Conservation (phyloP, 2,113 vertebrate species). For the Oncorhynchus masou region DNA sequence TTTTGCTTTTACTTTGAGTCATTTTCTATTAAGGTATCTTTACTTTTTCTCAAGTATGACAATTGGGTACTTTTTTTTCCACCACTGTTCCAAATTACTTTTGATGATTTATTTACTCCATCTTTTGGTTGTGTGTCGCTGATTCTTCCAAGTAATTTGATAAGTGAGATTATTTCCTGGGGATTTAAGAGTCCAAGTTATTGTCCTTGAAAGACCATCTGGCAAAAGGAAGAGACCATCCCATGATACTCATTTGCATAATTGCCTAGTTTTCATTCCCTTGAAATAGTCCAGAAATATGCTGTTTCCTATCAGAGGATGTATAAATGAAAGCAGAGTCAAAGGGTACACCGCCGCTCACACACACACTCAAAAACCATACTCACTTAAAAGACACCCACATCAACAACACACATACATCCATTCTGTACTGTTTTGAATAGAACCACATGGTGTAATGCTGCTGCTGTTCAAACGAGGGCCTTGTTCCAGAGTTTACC, state of each 20-base stretch:
- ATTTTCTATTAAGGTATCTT: no score
- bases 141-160: neutral
- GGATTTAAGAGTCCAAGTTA: neutral
- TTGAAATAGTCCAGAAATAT: neutral
- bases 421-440: neutral
- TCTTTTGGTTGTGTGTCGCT: neutral
- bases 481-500: conserved; percentile 54
- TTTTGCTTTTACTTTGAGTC: no score
- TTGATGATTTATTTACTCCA: neutral
- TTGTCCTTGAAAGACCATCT: neutral
- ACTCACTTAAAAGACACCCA: neutral
- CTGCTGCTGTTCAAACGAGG: conserved; percentile 39
- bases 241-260: conserved; percentile 5
- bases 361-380: neutral
- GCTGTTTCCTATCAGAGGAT: no score
- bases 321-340: no score
- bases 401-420: neutral
- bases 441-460: conserved; percentile 40
- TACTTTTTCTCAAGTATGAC: no score
- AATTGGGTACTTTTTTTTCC: no score
- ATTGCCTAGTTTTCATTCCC: conserved; percentile 12
- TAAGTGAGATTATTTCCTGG: neutral
- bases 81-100: no score
- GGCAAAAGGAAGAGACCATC: neutral
- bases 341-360: no score